Base-by-base conservation (phyloP, 2,888 invertebrate genomes). In the Acrobasis consociella region DNA sequence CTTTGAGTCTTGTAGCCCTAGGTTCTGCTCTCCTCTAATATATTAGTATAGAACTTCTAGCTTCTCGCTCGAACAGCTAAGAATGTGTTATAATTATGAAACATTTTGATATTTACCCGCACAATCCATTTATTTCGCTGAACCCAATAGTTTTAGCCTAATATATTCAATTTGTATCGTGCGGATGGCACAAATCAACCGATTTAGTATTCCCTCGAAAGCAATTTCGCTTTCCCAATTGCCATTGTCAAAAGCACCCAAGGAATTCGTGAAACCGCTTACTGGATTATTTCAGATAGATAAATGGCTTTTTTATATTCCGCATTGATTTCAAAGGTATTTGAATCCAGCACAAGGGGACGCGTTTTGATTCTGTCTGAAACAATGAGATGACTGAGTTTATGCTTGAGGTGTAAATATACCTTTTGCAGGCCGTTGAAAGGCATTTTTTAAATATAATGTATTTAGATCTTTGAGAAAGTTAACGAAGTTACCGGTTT, bases 191-290 rank as follows among this genome's bases (percentile, higher is more conserved):
- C 62, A 64, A 66, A 63, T 64, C 62, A 53, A 22, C 63, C 62
- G 53, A 68, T 75, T 69, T 66, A 63, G 67, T 67, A 70, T 68
- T 69, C 71, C 68, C 74, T 66, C 73, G 77, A 82, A 83, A 80
- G 74, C 80, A 81, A 83, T 83, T 83, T 81, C 70, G 72, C 73
- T 72, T 72, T 71, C 76, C 65, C 76, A 71, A 78, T 75, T 78
- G 78, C 67, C 67, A 69, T 70, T 75, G 71, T 75, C 74, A 73
- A 71, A 68, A 68, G 72, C 71, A 71, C 69, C 71, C 68, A 66
- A 67, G 74, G 69, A 76, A 77, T 76, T 80, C 79, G 74, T 74
- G 80, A 70, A 77, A 79, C 80, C 74, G 77, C 75, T 70, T 72
- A 75, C 74, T 73, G 72, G 74, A 78, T 80, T 75, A 79, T 80